Conservation (phyloP, 2,888 invertebrate genomes). For the Drosophila anomelani region DNA sequence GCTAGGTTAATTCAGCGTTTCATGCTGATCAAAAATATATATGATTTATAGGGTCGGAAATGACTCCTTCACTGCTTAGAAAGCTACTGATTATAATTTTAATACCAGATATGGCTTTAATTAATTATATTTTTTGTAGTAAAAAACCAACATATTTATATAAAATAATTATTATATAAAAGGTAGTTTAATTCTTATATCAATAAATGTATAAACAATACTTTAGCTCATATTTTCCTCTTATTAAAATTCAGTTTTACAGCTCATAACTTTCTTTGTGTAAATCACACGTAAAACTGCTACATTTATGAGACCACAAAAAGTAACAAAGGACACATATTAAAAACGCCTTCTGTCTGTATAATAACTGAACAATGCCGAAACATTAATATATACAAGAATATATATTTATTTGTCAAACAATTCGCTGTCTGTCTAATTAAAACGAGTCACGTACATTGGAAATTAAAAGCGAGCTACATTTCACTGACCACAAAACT, state of each 20-base stretch:
- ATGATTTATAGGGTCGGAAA: too few relatives aligned
- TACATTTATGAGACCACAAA: constrained; percentile 20
- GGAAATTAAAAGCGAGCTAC: constrained; percentile 73
- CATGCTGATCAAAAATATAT: too few relatives aligned
- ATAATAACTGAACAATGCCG: neutral
- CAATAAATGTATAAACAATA: neutral
- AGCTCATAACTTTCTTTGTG: neutral
- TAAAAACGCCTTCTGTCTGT: constrained; percentile 2
- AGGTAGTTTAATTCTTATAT: neutral
- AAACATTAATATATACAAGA: neutral
- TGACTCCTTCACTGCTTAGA: too few relatives aligned
- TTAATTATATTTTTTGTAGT: too few relatives aligned
- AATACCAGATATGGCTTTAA: too few relatives aligned
- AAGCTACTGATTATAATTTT: too few relatives aligned
- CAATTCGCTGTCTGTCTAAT: constrained; percentile 51
- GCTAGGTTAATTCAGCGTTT: too few relatives aligned
- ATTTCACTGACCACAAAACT: constrained; percentile 66
- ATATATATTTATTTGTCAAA: constrained; percentile 15
- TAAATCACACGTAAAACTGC: neutral
- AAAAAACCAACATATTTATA: too few relatives aligned
- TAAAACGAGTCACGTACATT: constrained; percentile 77
- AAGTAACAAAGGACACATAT: constrained; percentile 13
- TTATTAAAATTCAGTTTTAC: neutral
- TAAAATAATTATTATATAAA: neutral
- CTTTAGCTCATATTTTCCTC: neutral